Percentiles rank a stretch among this genome's conserved stretches.
Conservation (phyloP, 2,113 vertebrate genomes). For the Motacilla alba region DNA sequence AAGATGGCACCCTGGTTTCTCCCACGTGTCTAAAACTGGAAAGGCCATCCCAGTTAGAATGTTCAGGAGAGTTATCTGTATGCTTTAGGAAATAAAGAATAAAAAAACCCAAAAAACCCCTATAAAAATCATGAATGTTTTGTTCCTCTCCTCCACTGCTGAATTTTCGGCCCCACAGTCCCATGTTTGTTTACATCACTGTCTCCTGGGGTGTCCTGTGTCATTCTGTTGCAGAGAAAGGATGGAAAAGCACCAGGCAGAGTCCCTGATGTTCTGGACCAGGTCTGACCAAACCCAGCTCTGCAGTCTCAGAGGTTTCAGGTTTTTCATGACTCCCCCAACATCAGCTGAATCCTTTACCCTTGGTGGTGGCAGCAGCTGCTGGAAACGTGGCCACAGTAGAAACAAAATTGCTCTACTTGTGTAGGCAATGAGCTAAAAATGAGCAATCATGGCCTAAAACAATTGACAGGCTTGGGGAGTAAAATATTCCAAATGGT, state of each 20-base stretch:
- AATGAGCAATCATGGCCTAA: neutral
- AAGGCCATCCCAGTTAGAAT: neutral
- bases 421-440: neutral
- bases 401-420: neutral
- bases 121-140: neutral
- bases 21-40: neutral
- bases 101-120: neutral
- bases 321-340: neutral
- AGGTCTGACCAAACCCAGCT: neutral
- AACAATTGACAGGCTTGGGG: neutral
- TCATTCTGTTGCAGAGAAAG: neutral
- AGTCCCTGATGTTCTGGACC: neutral
- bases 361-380: neutral
- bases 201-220: neutral
- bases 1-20: neutral
- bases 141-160: neutral
- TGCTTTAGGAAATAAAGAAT: neutral
- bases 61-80: neutral
- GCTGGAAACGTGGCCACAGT: neutral
- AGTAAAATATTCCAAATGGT: neutral
- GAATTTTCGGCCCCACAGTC: neutral
- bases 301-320: neutral
- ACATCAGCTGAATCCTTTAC: neutral
- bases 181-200: rapidly evolving
- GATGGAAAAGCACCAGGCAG: neutral